These are phyloP conservation scores for Selenia dentaria DNA, from an alignment of 2,888 invertebrate genomes.

Conservation along the genomic window DNA sequence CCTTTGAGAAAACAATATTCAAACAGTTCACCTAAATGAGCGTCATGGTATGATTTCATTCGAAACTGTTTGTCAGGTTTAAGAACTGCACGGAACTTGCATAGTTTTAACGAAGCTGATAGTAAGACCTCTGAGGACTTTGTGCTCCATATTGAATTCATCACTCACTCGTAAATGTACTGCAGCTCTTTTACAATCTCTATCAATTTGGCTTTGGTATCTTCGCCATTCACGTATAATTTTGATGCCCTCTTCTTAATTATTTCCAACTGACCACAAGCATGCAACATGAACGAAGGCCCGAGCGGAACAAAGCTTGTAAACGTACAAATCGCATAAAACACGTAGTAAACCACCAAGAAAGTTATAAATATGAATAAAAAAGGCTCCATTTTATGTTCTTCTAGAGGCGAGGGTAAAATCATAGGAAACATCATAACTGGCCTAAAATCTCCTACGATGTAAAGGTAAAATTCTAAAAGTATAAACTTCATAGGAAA, in stretches of 20 bases:
- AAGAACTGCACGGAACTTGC: no score
- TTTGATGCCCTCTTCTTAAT: slow-evolving; percentile 37
- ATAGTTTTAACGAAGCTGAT: no score
- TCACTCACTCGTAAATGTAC: slow-evolving; percentile 42
- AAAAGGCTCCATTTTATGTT: slow-evolving; percentile 34
- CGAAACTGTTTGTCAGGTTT: no score
- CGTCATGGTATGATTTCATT: no score
- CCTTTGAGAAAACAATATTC: no score
- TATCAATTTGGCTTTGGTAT: slow-evolving; percentile 32
- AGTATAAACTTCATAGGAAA: slow-evolving; percentile 38
- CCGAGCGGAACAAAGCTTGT: slow-evolving; percentile 51
- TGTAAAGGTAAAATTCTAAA: slow-evolving; percentile 35
- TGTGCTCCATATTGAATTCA: no score
- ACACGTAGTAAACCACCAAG: no score
- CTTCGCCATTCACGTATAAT: slow-evolving; percentile 35
- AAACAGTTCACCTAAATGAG: no score
- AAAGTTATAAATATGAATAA: slow-evolving; percentile 24
- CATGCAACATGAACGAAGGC: slow-evolving; percentile 55
- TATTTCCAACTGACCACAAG: slow-evolving; percentile 56
- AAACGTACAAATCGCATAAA: slow-evolving; percentile 33
- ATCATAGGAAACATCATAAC: slow-evolving; percentile 41
- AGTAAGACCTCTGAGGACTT: no score
- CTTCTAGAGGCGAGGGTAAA: slow-evolving; percentile 43
- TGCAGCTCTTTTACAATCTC: slow-evolving; percentile 40
- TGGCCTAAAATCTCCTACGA: slow-evolving; percentile 35